Percentiles rank a stretch among this genome's conserved stretches.
These are phyloP conservation scores for Hipposideros armiger DNA, from an alignment of 2,113 vertebrate genomes.

Conservation along the genomic window DNA sequence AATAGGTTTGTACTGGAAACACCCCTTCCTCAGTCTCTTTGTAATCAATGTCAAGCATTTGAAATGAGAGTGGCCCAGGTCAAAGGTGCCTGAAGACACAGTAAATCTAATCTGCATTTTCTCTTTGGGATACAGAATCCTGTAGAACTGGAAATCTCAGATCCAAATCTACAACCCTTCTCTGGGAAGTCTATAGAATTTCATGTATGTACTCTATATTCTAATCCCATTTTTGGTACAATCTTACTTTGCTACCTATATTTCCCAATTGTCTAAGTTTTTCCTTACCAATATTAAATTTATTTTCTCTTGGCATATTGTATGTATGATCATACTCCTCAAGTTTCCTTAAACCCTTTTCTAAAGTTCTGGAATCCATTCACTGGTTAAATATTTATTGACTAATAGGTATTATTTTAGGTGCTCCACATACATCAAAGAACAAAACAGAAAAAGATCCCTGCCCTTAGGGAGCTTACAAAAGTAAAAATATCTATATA, in stretches of 20 bases:
- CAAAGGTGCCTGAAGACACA: neutral
- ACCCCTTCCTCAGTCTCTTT: neutral
- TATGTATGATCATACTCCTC: neutral
- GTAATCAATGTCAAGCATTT: neutral
- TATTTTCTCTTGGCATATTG: neutral
- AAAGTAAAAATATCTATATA: neutral
- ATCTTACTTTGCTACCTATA: neutral
- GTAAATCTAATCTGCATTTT: conserved; percentile 45
- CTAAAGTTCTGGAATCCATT: conserved; percentile 35
- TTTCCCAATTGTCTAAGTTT: neutral
- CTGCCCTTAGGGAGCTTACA: neutral
- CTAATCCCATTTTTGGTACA: neutral
- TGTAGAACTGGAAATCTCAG: neutral
- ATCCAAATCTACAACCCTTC: neutral
- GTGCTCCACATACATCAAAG: neutral
- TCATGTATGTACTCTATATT: neutral
- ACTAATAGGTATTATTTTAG: conserved; percentile 1
- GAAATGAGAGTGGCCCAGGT: neutral
- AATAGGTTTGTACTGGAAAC: neutral
- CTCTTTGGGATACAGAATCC: conserved; percentile 16
- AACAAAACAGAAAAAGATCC: conserved; percentile 24
- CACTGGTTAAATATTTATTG: conserved; percentile 26
- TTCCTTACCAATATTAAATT: neutral
- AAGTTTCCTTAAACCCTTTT: conserved; percentile 9
- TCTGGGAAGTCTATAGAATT: neutral